Base-by-base conservation (phyloP, 2,113 vertebrate genomes). In the Siphamia tubifer region DNA sequence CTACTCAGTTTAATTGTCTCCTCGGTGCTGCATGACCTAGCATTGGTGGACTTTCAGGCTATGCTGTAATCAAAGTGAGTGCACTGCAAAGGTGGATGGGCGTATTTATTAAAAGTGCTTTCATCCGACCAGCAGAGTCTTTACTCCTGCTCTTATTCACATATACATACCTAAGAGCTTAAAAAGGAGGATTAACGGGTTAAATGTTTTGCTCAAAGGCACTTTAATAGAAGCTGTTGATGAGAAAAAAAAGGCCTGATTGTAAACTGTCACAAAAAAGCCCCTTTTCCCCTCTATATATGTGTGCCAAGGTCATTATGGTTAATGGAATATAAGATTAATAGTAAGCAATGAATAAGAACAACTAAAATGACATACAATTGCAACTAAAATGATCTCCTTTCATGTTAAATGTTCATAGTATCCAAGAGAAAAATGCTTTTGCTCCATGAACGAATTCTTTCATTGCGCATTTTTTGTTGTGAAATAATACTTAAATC, bases 1-100 rank as follows among this genome's bases (percentile, higher is more conserved):
- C 73, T 73, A 79, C 74, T 86, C 82, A 60, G 54, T 81, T 73
- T 72, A 81, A 81, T 76, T 73, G 70, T 80, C 68, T 72, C 27
- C 66, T 55, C 34, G 40, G 45, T n/a, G 42, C 58, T 70, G 60
- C 47, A 25, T 69, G 65, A 72, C 25, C 47, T 36, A 54, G 67
- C 43, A 28, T 12, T 0, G 2, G 54, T 0, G 13, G 35, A 17
- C 48, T 42, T 72, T 51, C 20, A 56, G 64, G 27, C 32, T 28
- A 15, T 3, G 5, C 17, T 61, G 74, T 73, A 79, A 86, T 81
- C 68, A 56, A 53, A 79, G 53, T 61, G 79, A 77, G 62, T 77
- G 61, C 73, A 35, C 5, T 40, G 20, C 57, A 43, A 68, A 45
- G 40, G 45, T 23, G 44, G 47, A 55, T 28, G 19, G 15, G 10